Conservation (phyloP, 2,113 vertebrate genomes). For the Panthera leo region DNA sequence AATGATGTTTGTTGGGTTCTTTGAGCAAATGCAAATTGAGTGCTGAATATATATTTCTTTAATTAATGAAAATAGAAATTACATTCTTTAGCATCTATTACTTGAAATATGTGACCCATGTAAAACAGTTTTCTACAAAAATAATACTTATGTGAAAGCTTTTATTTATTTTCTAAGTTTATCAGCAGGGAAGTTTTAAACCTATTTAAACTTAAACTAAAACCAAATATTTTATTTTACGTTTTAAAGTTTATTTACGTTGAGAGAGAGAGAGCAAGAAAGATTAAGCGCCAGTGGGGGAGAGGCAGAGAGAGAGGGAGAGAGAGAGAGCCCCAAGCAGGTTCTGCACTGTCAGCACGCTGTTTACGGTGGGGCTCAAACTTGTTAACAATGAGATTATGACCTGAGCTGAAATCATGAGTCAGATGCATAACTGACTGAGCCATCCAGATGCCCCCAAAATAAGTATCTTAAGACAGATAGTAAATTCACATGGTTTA, state of each 20-base stretch:
- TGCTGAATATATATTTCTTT: not conserved
- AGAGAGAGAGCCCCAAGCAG: too few species aligned
- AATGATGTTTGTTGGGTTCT: not conserved
- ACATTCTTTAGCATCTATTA: not conserved
- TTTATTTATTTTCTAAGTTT: not conserved
- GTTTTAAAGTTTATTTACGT: too few species aligned
- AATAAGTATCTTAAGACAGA: not conserved
- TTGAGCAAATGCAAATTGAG: not conserved
- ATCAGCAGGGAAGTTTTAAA: not conserved
- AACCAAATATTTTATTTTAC: not conserved
- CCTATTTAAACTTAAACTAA: not conserved
- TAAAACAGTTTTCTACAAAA: conserved; percentile 17
- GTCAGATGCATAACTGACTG: too few species aligned
- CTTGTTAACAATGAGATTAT: too few species aligned
- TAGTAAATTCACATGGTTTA: not conserved
- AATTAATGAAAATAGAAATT: conserved; percentile 22
- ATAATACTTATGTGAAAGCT: not conserved
- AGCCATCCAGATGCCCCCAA: too few species aligned
- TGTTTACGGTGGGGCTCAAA: too few species aligned
- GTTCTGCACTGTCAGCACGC: too few species aligned
- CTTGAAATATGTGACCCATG: not conserved
- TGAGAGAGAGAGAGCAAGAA: too few species aligned
- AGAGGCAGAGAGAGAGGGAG: too few species aligned
- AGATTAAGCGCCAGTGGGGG: too few species aligned
- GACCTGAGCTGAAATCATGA: too few species aligned